Evolutionary conservation across 2,113 vertebrate species (phyloP).

Genomic region (Cavia porcellus): DNA sequence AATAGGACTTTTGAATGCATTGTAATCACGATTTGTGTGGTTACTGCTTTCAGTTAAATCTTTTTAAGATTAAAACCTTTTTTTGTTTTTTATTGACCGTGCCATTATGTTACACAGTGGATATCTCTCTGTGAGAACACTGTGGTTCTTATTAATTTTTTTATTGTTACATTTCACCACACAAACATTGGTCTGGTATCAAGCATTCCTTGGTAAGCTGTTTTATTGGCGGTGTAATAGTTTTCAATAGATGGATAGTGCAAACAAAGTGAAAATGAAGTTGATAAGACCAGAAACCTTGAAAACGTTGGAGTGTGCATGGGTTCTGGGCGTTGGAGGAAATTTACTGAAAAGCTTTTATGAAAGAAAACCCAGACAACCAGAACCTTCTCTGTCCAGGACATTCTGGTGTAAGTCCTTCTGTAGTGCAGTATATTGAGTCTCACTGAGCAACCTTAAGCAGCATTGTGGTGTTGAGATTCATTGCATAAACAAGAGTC

Average conservation of each 20-base stretch:
- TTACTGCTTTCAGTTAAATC: conserved; percentile 28
- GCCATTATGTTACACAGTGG: conserved; percentile 29
- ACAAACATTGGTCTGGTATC: neutral
- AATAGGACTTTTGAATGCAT: neutral
- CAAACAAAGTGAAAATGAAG: conserved; percentile 28
- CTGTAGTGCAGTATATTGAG: neutral
- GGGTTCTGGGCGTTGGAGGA: neutral
- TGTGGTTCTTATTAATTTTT: neutral
- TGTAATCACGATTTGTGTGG: neutral
- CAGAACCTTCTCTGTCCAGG: neutral
- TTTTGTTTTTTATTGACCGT: neutral
- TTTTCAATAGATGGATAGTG: neutral
- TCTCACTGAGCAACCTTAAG: neutral
- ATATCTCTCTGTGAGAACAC: conserved; percentile 14
- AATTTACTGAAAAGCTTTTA: neutral
- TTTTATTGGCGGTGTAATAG: neutral
- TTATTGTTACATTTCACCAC: neutral
- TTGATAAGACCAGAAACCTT: neutral
- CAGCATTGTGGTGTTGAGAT: neutral
- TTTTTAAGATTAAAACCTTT: conserved; percentile 53
- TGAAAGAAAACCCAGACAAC: neutral
- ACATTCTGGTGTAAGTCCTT: neutral
- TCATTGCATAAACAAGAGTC: neutral
- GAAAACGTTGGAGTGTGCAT: neutral
- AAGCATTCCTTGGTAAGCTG: neutral